Evolutionary conservation across 2,888 invertebrate genomes (phyloP), one percentile per base, ranked within the genome.

Genomic region (Drosophila prostipennis): DNA sequence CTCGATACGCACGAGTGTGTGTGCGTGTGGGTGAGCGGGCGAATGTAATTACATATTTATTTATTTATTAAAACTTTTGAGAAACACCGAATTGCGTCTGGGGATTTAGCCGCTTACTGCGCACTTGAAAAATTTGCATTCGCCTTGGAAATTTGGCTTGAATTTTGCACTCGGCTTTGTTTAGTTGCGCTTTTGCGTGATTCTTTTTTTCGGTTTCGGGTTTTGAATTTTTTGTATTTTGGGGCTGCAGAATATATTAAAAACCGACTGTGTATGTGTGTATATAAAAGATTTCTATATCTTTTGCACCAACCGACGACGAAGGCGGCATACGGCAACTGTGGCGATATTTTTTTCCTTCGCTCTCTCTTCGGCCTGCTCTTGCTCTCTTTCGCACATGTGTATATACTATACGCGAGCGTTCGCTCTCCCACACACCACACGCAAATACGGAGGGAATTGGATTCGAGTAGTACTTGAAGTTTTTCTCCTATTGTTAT

Each of bases 251-350:
- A 63, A 61, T 63, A 61, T 26, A 26, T 69, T 70, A 53, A 63
- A 42, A 42, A 64, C 40, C 53, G 53, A 48, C 71, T 72, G 79
- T 59, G 52, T 76, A 19, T 43, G 48, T 46, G 23, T 48, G 48
- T 45, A 45, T 72, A 61, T 46, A 72, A 72, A 55, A 71, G 63
- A 71, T 72, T 80, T 75, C 75, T 80, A 77, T 74, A 71, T 80
- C 81, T 81, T 81, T 79, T 79, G 77, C 81, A 78, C 76, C 76
- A 87, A 77, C 83, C 84, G 87, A 89, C 87, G 81, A 74, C 80
- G 81, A 84, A 78, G 79, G 78, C 87, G 85, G 80, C 81, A 87
- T 84, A 88, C 85, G 82, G 82, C 81, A 79, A 84, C 74, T 87
- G 72, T 86, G 83, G 72, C 74, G 80, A 72, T 67, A 48, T 70